Base-by-base conservation (phyloP, 2,888 invertebrate species). In the Nymphalis c-album region DNA sequence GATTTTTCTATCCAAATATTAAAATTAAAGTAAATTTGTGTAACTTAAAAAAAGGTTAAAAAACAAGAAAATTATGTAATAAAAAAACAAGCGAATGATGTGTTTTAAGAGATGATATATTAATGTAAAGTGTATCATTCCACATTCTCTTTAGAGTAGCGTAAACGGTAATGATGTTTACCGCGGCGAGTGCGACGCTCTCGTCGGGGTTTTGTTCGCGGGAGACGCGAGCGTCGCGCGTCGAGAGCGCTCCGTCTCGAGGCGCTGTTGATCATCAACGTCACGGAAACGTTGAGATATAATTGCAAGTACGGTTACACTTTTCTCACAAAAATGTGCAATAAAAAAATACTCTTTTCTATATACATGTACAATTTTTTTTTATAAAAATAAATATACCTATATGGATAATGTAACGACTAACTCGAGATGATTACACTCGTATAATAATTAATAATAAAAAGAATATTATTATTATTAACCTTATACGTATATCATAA, bases 161-260 rank as follows among this genome's bases (percentile, higher is more conserved):
- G 40, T 61, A 50, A 61, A 50, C 61, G 67, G 58, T 59, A 61
- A 64, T 48, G 70, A 62, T 63, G 60, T 64, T 63, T 53, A 20
- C 60, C 59, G 59, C 59, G 47, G 50, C 60, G 68, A 61, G 68
- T 64, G 64, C 51, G 46, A 48, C 46, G 68, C 67, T 67, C 66
- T 64, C 64, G 46, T 50, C 31, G 40, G 47, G 58, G 60, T 66
- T 69, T 69, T 66, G 66, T 55, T 60, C 59, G n/a, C 60, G 53
- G 26, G 53, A 20, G 62, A 31, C 35, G 40, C 53, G 64, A 17
- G 64, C 40, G 63, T 26, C 62, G 59, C 60, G 55, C 40, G 57
- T 69, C 61, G 50, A 73, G 72, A 50, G 67, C 45, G 61, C 40
- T 67, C 67, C 69, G 71, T 67, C 69, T 73, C 71, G 59, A 71